Conservation (phyloP, 2,113 vertebrate genomes). For the Lampris incognitus region DNA sequence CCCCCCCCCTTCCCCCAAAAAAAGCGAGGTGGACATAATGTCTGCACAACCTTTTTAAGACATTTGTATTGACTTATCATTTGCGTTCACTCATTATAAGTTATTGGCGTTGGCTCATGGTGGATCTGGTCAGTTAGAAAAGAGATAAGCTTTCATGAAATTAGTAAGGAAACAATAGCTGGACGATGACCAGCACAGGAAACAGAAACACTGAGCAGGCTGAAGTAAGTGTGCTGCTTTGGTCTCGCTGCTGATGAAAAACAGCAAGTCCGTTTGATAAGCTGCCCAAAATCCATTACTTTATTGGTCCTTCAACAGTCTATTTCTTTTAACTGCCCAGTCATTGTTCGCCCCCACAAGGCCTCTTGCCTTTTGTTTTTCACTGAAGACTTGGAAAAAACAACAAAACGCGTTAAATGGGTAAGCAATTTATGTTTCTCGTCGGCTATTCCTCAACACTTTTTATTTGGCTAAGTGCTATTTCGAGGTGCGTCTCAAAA, state of each 20-base stretch:
- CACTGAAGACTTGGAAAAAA: slow-evolving; percentile 42
- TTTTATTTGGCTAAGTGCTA: slow-evolving; percentile 51
- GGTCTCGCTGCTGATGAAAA: slow-evolving; percentile 39
- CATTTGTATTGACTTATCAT: not conserved
- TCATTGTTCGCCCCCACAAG: slow-evolving; percentile 51
- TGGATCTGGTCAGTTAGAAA: not conserved
- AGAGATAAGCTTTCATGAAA: not conserved
- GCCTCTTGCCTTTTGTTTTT: slow-evolving; percentile 62
- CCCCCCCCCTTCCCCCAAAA: not conserved
- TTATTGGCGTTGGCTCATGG: too few relatives aligned
- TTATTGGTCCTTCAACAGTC: slow-evolving; percentile 58
- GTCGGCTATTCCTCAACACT: slow-evolving; percentile 42
- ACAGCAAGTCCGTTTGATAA: slow-evolving; percentile 52
- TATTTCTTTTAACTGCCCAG: slow-evolving; percentile 64
- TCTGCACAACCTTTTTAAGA: not conserved
- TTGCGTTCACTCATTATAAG: too few relatives aligned
- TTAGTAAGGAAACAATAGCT: slow-evolving; percentile 5
- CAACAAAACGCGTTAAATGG: slow-evolving; percentile 45
- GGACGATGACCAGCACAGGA: slow-evolving; percentile 13
- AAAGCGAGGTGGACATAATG: not conserved
- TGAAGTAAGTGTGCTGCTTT: slow-evolving; percentile 20
- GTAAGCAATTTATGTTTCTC: slow-evolving; percentile 63
- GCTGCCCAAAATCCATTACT: slow-evolving; percentile 58
- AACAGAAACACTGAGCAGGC: slow-evolving; percentile 25
- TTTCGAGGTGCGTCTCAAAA: slow-evolving; percentile 49